Conservation (phyloP, 2,888 invertebrate species). For the Tetheella fluctuosa region DNA sequence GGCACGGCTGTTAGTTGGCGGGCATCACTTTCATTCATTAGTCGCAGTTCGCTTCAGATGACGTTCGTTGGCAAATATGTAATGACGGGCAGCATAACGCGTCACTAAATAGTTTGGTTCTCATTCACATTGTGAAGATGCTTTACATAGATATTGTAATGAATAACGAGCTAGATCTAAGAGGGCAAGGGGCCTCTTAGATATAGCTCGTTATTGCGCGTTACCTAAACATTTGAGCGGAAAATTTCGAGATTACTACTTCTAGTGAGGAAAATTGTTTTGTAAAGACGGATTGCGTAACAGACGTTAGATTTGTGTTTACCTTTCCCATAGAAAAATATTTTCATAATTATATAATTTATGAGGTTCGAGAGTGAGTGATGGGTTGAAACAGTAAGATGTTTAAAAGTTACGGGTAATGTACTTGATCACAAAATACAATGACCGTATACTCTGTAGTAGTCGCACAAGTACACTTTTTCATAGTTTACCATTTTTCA, state of each 20-base stretch:
- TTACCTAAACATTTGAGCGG: background rate
- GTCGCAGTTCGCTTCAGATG: constrained; percentile 18
- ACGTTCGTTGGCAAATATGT: constrained; percentile 17
- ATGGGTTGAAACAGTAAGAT: background rate
- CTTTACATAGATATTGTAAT: no score
- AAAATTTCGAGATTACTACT: background rate
- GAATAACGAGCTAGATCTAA: background rate
- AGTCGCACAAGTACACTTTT: background rate
- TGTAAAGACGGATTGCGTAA: background rate
- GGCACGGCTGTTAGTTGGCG: constrained; percentile 8
- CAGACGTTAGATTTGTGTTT: background rate
- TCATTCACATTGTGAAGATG: constrained; percentile 9
- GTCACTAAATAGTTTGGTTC: constrained; percentile 12
- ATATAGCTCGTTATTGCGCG: background rate
- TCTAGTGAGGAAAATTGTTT: background rate
- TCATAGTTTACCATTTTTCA: background rate
- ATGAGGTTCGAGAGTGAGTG: background rate
- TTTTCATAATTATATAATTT: background rate
- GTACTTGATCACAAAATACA: background rate
- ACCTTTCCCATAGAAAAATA: background rate
- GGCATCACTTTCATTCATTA: constrained; percentile 22
- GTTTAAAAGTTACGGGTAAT: no score
- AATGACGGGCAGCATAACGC: constrained; percentile 10
- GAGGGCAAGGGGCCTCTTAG: no score
- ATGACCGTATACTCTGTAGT: no score